A percentile compares a stretch with the other conserved stretches of the same genome.
Conservation (phyloP, 2,113 vertebrate genomes). For the Etheostoma cragini region DNA sequence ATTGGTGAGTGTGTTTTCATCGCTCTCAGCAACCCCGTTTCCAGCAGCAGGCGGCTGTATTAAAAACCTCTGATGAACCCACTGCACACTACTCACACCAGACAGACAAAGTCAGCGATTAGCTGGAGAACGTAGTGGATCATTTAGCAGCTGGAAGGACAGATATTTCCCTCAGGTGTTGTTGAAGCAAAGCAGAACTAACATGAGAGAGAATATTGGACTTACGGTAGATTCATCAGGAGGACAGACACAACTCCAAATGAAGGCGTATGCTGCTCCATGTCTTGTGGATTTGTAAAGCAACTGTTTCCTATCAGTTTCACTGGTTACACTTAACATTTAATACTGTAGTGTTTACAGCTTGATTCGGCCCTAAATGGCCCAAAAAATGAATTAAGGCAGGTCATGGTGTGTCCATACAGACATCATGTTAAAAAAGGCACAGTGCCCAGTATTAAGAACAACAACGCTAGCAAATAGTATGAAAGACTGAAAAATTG, state of each 20-base stretch:
- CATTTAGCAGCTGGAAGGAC: not conserved
- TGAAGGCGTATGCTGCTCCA: not conserved
- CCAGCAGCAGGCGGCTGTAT: not conserved
- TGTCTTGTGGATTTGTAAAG: not conserved
- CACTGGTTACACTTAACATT: not conserved
- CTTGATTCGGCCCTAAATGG: not conserved
- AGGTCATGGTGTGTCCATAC: not conserved
- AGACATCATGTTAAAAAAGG: too few species aligned
- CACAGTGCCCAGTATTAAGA: too few species aligned
- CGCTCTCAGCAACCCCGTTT: not conserved
- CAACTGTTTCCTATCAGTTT: not conserved
- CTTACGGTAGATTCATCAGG: not conserved
- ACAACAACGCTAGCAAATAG: too few species aligned
- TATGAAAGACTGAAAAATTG: too few species aligned
- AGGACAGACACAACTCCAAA: not conserved
- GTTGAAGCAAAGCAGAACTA: not conserved
- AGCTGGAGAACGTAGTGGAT: not conserved
- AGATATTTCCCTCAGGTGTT: slow-evolving; percentile 18
- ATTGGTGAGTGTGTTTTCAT: not conserved
- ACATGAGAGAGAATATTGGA: not conserved
- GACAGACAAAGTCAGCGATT: not conserved
- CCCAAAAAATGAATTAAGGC: not conserved
- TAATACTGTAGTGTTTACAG: not conserved
- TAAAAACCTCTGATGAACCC: not conserved
- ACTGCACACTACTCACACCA: not conserved